These are phyloP conservation scores for Megaustenia siamemsis DNA, from an alignment of 2,888 invertebrate genomes.

Conservation along the genomic window DNA sequence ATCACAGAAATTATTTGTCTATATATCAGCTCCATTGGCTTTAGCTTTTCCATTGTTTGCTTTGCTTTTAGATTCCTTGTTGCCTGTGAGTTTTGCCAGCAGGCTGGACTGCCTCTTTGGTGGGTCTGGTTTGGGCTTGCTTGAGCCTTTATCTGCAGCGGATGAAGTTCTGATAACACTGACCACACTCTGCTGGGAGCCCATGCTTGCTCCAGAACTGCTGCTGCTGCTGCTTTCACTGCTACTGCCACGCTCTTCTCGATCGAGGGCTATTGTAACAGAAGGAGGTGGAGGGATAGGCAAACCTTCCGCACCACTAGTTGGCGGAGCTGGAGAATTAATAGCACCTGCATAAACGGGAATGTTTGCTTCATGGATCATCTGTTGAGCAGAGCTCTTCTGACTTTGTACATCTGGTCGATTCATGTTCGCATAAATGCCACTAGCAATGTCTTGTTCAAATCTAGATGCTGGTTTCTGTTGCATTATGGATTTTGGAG, in stretches of 20 bases:
- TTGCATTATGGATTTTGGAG: slow-evolving; percentile 61
- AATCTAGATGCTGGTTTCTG: slow-evolving; percentile 63
- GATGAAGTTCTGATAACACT: slow-evolving; percentile 59
- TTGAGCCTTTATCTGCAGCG: slow-evolving; percentile 42
- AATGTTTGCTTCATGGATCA: slow-evolving; percentile 46
- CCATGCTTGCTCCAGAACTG: slow-evolving; percentile 66
- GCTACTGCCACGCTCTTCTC: slow-evolving; percentile 61
- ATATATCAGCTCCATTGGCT: slow-evolving; percentile 45
- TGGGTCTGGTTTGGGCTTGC: slow-evolving; percentile 68
- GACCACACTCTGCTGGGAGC: slow-evolving; percentile 65
- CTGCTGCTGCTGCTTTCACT: slow-evolving; percentile 66
- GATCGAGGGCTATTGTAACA: slow-evolving; percentile 15
- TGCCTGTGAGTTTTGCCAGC: slow-evolving; percentile 56
- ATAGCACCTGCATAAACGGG: not conserved
- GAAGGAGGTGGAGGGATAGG: slow-evolving; percentile 46
- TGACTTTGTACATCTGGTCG: slow-evolving; percentile 66
- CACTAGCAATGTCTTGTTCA: slow-evolving; percentile 67
- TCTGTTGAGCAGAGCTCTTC: slow-evolving; percentile 56
- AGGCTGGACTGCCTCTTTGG: slow-evolving; percentile 71
- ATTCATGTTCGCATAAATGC: slow-evolving; percentile 68
- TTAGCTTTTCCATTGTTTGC: slow-evolving; percentile 43
- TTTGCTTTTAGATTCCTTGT: slow-evolving; percentile 15
- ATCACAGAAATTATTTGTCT: not conserved
- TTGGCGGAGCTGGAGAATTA: not conserved
- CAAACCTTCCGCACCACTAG: not conserved